phyloP scores from a whole-genome alignment of 2,888 invertebrate genomes.

The Plemyria rubiginata region DNA sequence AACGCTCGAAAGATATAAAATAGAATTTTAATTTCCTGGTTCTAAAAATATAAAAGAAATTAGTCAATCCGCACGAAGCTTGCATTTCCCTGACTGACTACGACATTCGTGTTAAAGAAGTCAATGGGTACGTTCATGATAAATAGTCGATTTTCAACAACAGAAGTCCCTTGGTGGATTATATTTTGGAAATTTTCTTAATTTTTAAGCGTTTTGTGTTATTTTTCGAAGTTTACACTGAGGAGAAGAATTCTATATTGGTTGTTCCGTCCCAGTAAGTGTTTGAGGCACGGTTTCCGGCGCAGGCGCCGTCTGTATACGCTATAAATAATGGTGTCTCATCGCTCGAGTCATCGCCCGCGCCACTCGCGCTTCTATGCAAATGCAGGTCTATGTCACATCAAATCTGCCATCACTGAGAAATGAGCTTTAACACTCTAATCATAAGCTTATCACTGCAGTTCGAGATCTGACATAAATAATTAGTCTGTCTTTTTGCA shows the following conservation, averaged over 20 bases:
- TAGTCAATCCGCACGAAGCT: slow-evolving; percentile 20
- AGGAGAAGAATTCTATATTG: slow-evolving; percentile 46
- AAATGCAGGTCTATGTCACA: slow-evolving; percentile 16
- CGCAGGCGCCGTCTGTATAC: slow-evolving; percentile 65
- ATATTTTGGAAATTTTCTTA: background rate
- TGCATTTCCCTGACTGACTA: slow-evolving; percentile 3
- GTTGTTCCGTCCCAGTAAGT: slow-evolving; percentile 70
- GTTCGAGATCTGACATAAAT: background rate
- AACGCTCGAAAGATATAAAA: background rate
- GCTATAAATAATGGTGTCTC: slow-evolving; percentile 83
- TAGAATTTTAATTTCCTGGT: background rate
- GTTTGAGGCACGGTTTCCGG: slow-evolving; percentile 74
- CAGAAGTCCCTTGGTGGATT: background rate
- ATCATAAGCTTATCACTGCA: background rate
- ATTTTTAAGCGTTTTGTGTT: background rate
- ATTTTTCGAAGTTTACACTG: slow-evolving; percentile 14
- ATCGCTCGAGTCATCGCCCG: slow-evolving; percentile 80
- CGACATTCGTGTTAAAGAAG: slow-evolving; percentile 8
- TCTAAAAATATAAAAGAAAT: slow-evolving; percentile 13
- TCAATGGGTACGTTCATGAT: background rate
- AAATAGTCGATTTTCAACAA: background rate
- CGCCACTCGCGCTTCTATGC: slow-evolving; percentile 47
- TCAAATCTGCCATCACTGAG: background rate
- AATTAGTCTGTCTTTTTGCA: background rate
- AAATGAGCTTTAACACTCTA: slow-evolving; percentile 2